Base-by-base conservation (phyloP, 1,140 invertebrate genomes). In the Aporrectodea caliginosa region DNA sequence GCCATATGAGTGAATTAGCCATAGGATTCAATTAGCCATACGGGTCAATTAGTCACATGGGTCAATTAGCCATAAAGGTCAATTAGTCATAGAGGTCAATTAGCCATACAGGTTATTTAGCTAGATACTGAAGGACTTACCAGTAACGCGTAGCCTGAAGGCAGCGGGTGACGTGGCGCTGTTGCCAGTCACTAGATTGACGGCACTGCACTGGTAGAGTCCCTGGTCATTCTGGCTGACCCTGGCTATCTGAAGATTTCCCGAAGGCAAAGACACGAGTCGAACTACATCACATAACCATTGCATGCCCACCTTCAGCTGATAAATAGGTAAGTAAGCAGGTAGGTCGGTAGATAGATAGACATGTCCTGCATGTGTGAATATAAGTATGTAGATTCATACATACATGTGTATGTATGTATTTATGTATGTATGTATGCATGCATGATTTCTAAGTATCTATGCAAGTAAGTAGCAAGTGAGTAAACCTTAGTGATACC, bases 171-270 rank as follows among this genome's bases (percentile, higher is more conserved):
- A 35, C 32, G 43, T 35, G 33, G 43, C 43, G 29, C 29, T 76
- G 0, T 34, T 68, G 16, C 35, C 35, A 29, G 43, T 29, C 14
- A 76, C 35, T n/a, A 27, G n/a, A n/a, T 76, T 76, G 33, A 35
- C 33, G 16, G 75, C 75, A 35, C 27, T 43, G 75, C 75, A 76
- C 35, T 35, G 33, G 75, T 76, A 76, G 31, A 58, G 29, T n/a
- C 75, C 75, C 35, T 35, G 32, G 33, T 76, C 75, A 35, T n/a
- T 43, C 29, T 35, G 16, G 75, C 16, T 68, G 75, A 68, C 75
- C n/a, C 29, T 16, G 35, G 75, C 33, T 43, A 76, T 76, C 31
- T 76, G 75, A 76, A 76, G 75, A 29, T 58, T 35, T 14, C 75
- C 75, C 1, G 34, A 35, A 2, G 75, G 75, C 35, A 76, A 35